Percentiles rank a stretch among this genome's conserved stretches.
Conservation (phyloP, 2,113 vertebrate genomes). For the Trochalopteron elliotii region DNA sequence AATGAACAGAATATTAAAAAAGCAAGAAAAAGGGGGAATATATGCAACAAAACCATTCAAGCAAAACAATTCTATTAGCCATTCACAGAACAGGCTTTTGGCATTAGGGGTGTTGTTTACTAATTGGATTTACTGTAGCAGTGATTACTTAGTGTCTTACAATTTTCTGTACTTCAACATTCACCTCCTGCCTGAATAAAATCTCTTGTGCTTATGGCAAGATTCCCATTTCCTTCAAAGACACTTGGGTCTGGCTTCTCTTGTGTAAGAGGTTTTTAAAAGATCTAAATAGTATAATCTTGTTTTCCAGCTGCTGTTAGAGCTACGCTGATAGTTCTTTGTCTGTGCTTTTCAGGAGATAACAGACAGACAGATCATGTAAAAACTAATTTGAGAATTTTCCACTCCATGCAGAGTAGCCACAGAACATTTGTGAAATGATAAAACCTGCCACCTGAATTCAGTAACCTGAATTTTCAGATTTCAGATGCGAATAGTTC, state of each 20-base stretch:
- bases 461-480: not conserved
- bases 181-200: not conserved
- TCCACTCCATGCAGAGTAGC: not conserved
- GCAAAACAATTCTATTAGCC: not conserved
- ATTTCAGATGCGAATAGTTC: not conserved
- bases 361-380: not conserved
- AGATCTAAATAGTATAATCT: not conserved
- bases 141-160: not conserved
- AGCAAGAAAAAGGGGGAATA: not conserved
- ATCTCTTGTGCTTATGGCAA: not conserved
- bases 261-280: not conserved
- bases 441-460: not conserved
- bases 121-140: constrained; percentile 23
- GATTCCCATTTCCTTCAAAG: not conserved
- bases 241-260: not conserved
- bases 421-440: not conserved
- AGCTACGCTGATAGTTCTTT: not conserved
- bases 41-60: not conserved
- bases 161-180: not conserved
- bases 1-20: constrained; percentile 34
- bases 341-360: not conserved
- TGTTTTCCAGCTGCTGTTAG: not conserved
- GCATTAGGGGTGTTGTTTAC: not conserved
- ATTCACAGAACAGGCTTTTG: not conserved
- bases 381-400: not conserved